phyloP scores from a whole-genome alignment of 2,113 vertebrate genomes.

The Otocyon megalotis region DNA sequence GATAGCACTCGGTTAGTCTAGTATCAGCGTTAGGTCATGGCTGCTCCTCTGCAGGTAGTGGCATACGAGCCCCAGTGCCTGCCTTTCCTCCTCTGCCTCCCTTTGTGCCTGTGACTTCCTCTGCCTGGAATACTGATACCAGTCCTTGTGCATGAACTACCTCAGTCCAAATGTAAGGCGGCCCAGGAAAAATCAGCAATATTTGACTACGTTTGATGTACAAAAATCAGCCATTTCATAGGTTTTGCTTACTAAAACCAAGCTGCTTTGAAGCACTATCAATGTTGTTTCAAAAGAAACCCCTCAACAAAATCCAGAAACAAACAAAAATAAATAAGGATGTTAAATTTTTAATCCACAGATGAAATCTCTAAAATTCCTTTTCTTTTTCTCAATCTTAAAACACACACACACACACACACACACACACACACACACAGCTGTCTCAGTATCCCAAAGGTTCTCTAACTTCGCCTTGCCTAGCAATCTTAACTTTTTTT shows the following conservation, averaged over 20 bases:
- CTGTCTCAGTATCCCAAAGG: background rate
- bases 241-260: background rate
- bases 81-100: background rate
- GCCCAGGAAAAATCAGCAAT: background rate
- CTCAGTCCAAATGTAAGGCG: background rate
- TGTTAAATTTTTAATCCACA: conserved; percentile 15
- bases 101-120: background rate
- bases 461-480: background rate
- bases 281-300: conserved; percentile 41
- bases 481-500: background rate
- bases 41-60: background rate
- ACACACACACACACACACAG: background rate
- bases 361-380: conserved; percentile 1
- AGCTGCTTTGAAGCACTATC: background rate
- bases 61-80: accelerated
- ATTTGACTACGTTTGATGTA: background rate
- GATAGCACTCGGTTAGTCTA: too few species aligned
- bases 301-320: conserved; percentile 14
- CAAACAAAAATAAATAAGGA: background rate
- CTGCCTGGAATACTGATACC: background rate
- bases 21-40: background rate
- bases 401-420: background rate
- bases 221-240: background rate
- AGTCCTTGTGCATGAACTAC: background rate
- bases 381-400: background rate